Evolutionary conservation across 2,888 invertebrate genomes (phyloP).

Genomic region (Limnephilus rhombicus): DNA sequence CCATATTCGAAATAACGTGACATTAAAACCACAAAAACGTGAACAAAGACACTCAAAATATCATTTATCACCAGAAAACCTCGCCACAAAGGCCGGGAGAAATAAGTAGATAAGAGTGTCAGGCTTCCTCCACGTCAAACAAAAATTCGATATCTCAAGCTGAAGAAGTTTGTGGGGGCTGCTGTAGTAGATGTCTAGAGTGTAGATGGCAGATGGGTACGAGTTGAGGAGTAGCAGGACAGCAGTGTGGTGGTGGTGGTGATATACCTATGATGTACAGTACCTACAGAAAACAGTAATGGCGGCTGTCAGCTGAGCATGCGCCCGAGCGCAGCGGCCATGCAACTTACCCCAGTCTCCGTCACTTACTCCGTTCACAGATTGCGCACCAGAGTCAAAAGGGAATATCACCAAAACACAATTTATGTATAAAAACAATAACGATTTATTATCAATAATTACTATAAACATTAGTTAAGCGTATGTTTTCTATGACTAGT

Average conservation of each 20-base stretch:
- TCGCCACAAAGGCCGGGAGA: constrained; percentile 29
- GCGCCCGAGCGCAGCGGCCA: constrained; percentile 30
- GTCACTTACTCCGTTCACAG: not conserved
- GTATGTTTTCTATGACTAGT: constrained; percentile 67
- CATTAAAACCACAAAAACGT: constrained; percentile 32
- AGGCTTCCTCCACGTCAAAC: constrained; percentile 26
- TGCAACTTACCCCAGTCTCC: constrained; percentile 35
- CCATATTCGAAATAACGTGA: constrained; percentile 12
- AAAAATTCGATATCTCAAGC: constrained; percentile 31
- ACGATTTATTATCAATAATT: constrained; percentile 65
- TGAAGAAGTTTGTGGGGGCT: not conserved
- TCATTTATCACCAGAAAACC: constrained; percentile 35
- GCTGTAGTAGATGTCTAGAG: not conserved
- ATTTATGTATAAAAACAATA: constrained; percentile 63
- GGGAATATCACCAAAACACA: constrained; percentile 55
- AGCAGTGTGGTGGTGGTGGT: not conserved
- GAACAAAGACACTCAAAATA: constrained; percentile 48
- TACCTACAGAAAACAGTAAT: constrained; percentile 20
- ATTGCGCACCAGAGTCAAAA: constrained; percentile 7
- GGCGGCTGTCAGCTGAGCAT: constrained; percentile 43
- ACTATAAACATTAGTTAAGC: constrained; percentile 67
- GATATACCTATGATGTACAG: not conserved
- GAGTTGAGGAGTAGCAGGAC: not conserved
- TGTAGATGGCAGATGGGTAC: constrained; percentile 21
- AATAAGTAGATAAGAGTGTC: constrained; percentile 33